Conservation (phyloP, 2,797 vertebrate species). For the Semaprochilodus insignis region DNA sequence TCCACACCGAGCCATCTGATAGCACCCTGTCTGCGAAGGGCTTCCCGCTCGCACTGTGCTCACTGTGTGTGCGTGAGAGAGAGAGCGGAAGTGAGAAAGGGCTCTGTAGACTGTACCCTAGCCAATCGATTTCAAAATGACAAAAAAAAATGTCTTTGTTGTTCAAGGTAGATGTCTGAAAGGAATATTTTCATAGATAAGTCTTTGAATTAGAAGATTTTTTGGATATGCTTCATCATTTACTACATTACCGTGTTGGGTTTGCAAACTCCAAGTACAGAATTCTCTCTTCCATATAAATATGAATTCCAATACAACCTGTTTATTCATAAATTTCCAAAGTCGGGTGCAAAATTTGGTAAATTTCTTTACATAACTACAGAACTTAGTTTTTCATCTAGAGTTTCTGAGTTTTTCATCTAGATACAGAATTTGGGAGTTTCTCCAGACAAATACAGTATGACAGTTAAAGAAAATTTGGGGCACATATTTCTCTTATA, state of each 20-base stretch:
- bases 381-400: neutral
- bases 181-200: neutral
- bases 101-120: neutral
- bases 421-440: neutral
- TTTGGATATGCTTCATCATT: neutral
- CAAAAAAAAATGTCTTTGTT: conserved; percentile 6
- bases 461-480: no score
- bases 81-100: neutral
- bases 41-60: conserved; percentile 46
- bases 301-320: no score
- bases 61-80: conserved; percentile 21
- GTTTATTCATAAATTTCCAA: neutral
- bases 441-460: neutral
- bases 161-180: neutral
- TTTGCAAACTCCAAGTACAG: neutral
- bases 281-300: neutral
- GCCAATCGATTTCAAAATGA: conserved; percentile 1
- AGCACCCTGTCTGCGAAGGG: conserved; percentile 65
- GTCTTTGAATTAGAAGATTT: neutral
- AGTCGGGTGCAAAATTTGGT: neutral
- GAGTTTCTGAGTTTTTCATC: neutral
- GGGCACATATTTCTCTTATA: no score
- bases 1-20: conserved; percentile 81
- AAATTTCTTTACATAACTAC: neutral
- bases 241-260: no score